These are phyloP conservation scores for Chondrosia reniformis DNA, from an alignment of 37 sponge, comb jelly and placozoan species.

Conservation along the genomic window DNA sequence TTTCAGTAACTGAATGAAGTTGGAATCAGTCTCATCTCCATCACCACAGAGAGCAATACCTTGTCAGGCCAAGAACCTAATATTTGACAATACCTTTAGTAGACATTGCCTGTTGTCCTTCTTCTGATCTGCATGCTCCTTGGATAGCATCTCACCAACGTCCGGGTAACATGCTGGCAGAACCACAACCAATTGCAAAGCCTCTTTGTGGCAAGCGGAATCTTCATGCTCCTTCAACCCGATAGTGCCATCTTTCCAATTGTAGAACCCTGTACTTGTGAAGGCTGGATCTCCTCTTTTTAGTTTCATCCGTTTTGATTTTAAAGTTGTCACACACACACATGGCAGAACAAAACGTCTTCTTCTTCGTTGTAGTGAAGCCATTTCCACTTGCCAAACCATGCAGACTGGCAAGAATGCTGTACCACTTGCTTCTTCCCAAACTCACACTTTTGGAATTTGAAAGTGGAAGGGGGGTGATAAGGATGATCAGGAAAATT, in stretches of 20 bases:
- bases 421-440: slow-evolving; percentile 1
- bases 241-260: slow-evolving; percentile 40
- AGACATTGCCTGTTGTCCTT: slow-evolving; percentile 55
- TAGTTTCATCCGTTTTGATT: not conserved
- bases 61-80: slow-evolving; percentile 65
- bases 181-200: slow-evolving; percentile 19
- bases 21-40: slow-evolving; percentile 28
- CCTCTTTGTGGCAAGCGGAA: too few relatives aligned
- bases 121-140: slow-evolving; percentile 31
- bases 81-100: slow-evolving; percentile 37
- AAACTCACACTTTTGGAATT: too few relatives aligned
- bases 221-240: too few relatives aligned
- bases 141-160: slow-evolving; percentile 54
- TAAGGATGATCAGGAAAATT: too few relatives aligned
- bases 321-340: slow-evolving; percentile 8
- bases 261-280: slow-evolving; percentile 1
- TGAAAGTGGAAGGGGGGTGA: too few relatives aligned
- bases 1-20: slow-evolving; percentile 47
- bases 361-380: slow-evolving; percentile 8
- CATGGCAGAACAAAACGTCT: slow-evolving; percentile 30
- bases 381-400: slow-evolving; percentile 11
- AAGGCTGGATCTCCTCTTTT: slow-evolving; percentile 31
- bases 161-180: slow-evolving; percentile 30
- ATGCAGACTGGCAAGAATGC: slow-evolving; percentile 17
- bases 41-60: slow-evolving; percentile 37